phyloP scores from a whole-genome alignment of 2,888 invertebrate genomes.

The Hylaea fasciaria region DNA sequence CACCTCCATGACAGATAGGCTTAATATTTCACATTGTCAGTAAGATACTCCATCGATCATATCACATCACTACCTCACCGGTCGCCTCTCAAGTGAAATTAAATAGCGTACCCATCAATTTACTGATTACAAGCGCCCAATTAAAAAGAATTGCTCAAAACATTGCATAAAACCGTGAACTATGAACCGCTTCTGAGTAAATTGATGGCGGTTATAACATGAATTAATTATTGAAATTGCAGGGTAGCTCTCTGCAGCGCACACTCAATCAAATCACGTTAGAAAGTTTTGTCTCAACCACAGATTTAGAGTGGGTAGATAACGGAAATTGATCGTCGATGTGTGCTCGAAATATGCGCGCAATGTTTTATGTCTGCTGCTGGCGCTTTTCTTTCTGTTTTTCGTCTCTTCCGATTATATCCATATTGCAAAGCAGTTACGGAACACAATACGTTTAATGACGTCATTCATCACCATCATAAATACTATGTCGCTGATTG shows the following conservation, averaged over 20 bases:
- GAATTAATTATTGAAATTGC: constrained; percentile 64
- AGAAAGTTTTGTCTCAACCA: constrained; percentile 51
- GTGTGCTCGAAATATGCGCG: too few relatives aligned
- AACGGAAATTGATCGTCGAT: too few relatives aligned
- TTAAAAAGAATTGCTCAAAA: constrained; percentile 56
- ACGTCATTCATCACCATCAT: too few relatives aligned
- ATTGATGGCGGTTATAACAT: constrained; percentile 53
- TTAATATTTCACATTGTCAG: constrained; percentile 36
- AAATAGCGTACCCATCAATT: constrained; percentile 44
- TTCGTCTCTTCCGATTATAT: too few relatives aligned
- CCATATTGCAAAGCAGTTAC: too few relatives aligned
- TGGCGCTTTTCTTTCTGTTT: too few relatives aligned
- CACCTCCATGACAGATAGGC: constrained; percentile 39
- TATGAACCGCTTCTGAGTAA: constrained; percentile 62
- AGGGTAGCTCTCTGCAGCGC: constrained; percentile 40
- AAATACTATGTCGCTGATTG: too few relatives aligned
- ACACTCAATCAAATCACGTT: constrained; percentile 56
- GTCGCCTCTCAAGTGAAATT: constrained; percentile 45
- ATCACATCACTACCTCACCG: constrained; percentile 6
- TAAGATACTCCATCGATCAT: constrained; percentile 36
- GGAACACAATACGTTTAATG: too few relatives aligned
- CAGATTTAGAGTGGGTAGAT: constrained; percentile 1
- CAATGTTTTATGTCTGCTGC: too few relatives aligned
- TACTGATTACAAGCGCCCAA: constrained; percentile 54
- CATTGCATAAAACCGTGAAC: constrained; percentile 61